phyloP scores from a whole-genome alignment of 2,797 vertebrate genomes.

The Muscicapa comitata region DNA sequence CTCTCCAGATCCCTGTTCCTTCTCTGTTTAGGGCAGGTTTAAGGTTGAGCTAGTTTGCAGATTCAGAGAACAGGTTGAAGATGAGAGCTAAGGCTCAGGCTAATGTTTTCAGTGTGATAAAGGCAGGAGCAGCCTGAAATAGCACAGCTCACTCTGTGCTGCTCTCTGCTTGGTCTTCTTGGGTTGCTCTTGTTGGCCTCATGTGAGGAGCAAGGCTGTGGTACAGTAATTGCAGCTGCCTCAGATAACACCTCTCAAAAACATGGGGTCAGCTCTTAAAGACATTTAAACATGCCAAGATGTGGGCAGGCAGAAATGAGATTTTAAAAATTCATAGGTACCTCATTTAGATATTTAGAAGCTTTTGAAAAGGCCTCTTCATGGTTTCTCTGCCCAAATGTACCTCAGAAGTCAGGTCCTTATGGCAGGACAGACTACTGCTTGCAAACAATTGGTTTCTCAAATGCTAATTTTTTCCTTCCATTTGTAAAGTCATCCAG shows the following conservation, averaged over 20 bases:
- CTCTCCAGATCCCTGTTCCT: neutral
- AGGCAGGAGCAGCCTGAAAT: neutral
- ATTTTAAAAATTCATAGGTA: slow-evolving; percentile 48
- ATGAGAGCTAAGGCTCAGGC: accelerated
- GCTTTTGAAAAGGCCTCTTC: neutral
- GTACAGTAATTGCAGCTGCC: neutral
- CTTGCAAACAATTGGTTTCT: slow-evolving; percentile 3
- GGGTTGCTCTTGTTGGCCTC: neutral
- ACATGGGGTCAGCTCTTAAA: slow-evolving; percentile 11
- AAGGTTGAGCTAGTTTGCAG: neutral
- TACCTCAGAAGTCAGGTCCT: neutral
- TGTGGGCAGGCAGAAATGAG: neutral
- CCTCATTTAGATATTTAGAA: slow-evolving; percentile 27
- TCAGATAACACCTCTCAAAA: neutral
- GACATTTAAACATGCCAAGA: neutral
- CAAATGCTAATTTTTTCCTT: neutral
- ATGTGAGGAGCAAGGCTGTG: neutral
- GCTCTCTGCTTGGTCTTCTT: neutral
- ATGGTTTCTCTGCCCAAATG: neutral
- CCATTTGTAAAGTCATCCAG: neutral
- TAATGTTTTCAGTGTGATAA: neutral
- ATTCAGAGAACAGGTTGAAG: neutral
- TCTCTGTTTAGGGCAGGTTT: neutral
- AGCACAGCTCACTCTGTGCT: neutral
- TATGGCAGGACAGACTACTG: neutral